These are phyloP conservation scores for Philotrypesis tridentata DNA, from an alignment of 1,140 invertebrate genomes.

Conservation along the genomic window DNA sequence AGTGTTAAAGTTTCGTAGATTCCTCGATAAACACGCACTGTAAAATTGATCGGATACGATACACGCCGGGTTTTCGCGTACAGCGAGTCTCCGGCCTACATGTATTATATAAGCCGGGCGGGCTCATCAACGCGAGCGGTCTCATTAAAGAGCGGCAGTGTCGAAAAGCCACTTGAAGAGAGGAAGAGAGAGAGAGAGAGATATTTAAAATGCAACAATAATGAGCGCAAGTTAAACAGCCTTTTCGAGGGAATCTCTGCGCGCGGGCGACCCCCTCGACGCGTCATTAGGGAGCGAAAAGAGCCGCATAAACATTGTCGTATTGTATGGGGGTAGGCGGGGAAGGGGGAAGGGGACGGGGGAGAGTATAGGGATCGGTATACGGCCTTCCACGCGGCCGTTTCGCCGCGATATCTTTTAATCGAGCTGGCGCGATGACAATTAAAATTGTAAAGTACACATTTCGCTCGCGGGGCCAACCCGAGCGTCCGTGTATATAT, in stretches of 20 bases:
- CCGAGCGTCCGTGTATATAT: too few species aligned
- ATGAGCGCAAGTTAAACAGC: slow-evolving; percentile 63
- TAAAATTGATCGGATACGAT: too few species aligned
- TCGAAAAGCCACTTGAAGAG: slow-evolving; percentile 43
- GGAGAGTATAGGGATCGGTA: too few species aligned
- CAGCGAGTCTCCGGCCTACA: too few species aligned
- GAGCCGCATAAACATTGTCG: not conserved
- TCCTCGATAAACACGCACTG: too few species aligned
- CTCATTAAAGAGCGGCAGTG: slow-evolving; percentile 20
- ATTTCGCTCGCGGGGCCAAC: too few species aligned
- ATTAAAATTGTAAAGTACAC: too few species aligned
- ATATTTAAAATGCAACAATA: slow-evolving; percentile 65
- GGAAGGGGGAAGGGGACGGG: not conserved
- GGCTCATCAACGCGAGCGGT: not conserved
- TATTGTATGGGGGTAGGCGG: not conserved
- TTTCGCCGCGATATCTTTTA: too few species aligned
- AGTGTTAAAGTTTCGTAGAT: too few species aligned
- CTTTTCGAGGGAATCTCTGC: not conserved
- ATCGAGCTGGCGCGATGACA: too few species aligned
- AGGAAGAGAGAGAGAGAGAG: slow-evolving; percentile 36
- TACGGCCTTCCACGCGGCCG: too few species aligned
- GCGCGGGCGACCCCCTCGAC: not conserved
- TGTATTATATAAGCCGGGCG: not conserved
- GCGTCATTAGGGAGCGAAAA: slow-evolving; percentile 32
- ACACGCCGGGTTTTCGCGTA: too few species aligned